Evolutionary conservation across 2,888 invertebrate genomes (phyloP).

Genomic region (Microctonus hyperodae): DNA sequence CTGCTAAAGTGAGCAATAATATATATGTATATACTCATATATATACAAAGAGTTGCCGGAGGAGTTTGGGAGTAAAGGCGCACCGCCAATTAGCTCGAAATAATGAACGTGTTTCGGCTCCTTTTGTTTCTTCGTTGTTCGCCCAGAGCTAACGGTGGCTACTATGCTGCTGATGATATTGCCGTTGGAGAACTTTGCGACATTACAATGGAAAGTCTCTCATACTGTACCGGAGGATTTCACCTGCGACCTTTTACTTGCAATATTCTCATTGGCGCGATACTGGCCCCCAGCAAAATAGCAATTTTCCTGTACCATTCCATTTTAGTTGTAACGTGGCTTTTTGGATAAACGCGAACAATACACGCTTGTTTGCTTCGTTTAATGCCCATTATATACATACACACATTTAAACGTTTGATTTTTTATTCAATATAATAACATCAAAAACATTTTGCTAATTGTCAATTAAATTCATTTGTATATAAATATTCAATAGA

Average conservation of each 20-base stretch:
- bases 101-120: slow-evolving; percentile 62
- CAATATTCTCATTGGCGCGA: slow-evolving; percentile 19
- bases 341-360: slow-evolving; percentile 30
- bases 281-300: slow-evolving; percentile 19
- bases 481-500: slow-evolving; percentile 4
- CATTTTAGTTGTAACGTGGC: slow-evolving; percentile 2
- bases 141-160: slow-evolving; percentile 28
- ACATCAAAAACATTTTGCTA: slow-evolving; percentile 5
- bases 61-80: slow-evolving; percentile 45
- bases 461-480: slow-evolving; percentile 24
- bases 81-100: slow-evolving; percentile 63
- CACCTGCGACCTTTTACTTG: slow-evolving; percentile 29
- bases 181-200: slow-evolving; percentile 28
- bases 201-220: slow-evolving; percentile 28
- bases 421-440: slow-evolving; percentile 14
- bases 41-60: slow-evolving; percentile 23
- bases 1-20: slow-evolving; percentile 10
- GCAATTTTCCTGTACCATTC: slow-evolving; percentile 20
- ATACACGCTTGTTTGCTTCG: slow-evolving; percentile 23
- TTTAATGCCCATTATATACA: slow-evolving; percentile 5
- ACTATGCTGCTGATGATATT: slow-evolving; percentile 17
- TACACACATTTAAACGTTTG: slow-evolving; percentile 16
- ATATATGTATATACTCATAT: slow-evolving; percentile 9
- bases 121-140: slow-evolving; percentile 55
- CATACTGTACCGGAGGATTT: slow-evolving; percentile 24